A percentile compares a stretch with the other conserved stretches of the same genome.
These are phyloP conservation scores for Eristalinus sepulchralis DNA, from an alignment of 2,888 invertebrate species.

Conservation along the genomic window DNA sequence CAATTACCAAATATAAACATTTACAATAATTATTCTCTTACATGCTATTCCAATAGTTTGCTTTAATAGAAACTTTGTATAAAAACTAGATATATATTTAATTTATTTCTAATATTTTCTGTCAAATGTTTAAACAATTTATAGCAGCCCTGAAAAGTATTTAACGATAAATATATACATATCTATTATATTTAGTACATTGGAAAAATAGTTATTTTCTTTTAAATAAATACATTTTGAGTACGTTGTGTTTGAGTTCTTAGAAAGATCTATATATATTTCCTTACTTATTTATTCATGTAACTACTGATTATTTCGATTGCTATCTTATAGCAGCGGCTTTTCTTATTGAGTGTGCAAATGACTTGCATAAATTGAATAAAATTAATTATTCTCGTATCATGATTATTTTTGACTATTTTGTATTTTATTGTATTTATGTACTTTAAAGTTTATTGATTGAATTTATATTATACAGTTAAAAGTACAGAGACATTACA, in stretches of 20 bases:
- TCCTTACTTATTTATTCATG: too few species aligned
- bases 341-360: not conserved
- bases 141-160: slow-evolving; percentile 34
- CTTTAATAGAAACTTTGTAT: not conserved
- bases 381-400: not conserved
- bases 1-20: not conserved
- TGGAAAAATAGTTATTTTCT: slow-evolving; percentile 27
- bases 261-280: not conserved
- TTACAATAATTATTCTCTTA: not conserved
- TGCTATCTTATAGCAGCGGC: not conserved
- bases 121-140: slow-evolving; percentile 1
- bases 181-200: slow-evolving; percentile 16
- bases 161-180: slow-evolving; percentile 10
- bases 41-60: not conserved
- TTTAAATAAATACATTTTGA: not conserved
- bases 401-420: not conserved
- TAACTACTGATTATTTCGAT: not conserved
- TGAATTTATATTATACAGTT: too few species aligned
- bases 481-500: not conserved
- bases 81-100: not conserved
- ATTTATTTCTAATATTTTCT: not conserved
- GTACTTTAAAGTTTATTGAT: not conserved
- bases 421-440: not conserved
- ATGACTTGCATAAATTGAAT: too few species aligned
- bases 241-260: not conserved